These are phyloP conservation scores for Nebria ingens DNA, from an alignment of 1,140 invertebrate species.

Conservation along the genomic window DNA sequence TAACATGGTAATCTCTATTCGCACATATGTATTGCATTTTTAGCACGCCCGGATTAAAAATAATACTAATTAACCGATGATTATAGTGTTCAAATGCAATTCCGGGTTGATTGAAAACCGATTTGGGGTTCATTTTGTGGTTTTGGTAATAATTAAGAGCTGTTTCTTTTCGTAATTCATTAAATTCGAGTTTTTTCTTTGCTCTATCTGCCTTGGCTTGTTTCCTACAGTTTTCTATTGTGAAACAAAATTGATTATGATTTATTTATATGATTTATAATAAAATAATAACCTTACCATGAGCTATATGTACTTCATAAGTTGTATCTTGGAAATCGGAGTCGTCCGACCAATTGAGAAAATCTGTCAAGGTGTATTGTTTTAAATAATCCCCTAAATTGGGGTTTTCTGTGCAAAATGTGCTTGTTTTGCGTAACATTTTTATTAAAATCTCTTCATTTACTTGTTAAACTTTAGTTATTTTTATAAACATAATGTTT, in stretches of 20 bases:
- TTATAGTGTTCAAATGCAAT: neutral
- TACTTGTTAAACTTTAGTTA: too few relatives aligned
- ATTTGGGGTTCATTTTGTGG: neutral
- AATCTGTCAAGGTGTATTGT: neutral
- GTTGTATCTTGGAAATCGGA: conserved; percentile 1
- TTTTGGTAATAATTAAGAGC: neutral
- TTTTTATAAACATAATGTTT: too few relatives aligned
- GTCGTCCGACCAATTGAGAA: neutral
- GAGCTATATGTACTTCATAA: neutral
- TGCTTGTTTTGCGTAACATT: too few relatives aligned
- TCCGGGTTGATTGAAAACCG: neutral
- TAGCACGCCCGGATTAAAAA: neutral
- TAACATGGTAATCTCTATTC: neutral
- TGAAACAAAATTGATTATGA: neutral
- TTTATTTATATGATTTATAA: neutral
- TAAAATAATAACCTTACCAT: neutral
- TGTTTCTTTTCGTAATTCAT: neutral
- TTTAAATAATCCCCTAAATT: neutral
- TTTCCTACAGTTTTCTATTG: neutral
- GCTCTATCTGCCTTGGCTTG: too few relatives aligned
- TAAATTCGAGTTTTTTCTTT: neutral
- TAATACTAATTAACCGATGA: neutral
- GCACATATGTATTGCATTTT: neutral
- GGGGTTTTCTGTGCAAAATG: too few relatives aligned
- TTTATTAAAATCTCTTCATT: too few relatives aligned